A percentile compares a stretch with the other conserved stretches of the same genome.
phyloP scores from a whole-genome alignment of 2,888 invertebrate species.

The Elmis aenea region DNA sequence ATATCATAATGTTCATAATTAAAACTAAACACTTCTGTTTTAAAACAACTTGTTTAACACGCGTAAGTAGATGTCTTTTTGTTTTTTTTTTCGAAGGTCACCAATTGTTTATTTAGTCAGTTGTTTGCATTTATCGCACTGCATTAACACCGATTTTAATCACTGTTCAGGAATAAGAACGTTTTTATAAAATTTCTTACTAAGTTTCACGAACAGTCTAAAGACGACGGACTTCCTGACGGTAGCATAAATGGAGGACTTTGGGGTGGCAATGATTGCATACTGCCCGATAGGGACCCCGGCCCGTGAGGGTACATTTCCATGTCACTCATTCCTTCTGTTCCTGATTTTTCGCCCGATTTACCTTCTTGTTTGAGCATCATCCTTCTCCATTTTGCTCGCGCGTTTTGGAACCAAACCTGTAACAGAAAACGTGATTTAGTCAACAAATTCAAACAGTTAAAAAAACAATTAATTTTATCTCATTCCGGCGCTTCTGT shows the following conservation, averaged over 20 bases:
- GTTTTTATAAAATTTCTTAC: too few relatives aligned
- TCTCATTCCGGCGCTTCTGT: too few relatives aligned
- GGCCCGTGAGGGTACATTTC: conserved; percentile 54
- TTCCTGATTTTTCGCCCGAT: conserved; percentile 59
- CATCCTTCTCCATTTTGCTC: conserved; percentile 90
- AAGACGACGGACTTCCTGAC: conserved; percentile 64
- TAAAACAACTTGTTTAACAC: too few relatives aligned
- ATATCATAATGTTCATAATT: too few relatives aligned
- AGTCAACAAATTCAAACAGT: conserved; percentile 1
- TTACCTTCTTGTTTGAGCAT: conserved; percentile 76
- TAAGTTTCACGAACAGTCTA: conserved; percentile 71
- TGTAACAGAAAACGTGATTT: conserved; percentile 56
- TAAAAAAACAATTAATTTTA: neutral
- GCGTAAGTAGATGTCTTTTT: too few relatives aligned
- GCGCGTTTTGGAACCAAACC: conserved; percentile 95
- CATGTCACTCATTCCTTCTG: conserved; percentile 59
- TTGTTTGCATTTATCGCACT: too few relatives aligned
- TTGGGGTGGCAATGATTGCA: conserved; percentile 61
- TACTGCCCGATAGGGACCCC: conserved; percentile 60
- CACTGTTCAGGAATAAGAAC: too few relatives aligned
- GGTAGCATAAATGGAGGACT: conserved; percentile 68
- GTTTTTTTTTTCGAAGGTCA: too few relatives aligned
- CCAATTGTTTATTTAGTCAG: too few relatives aligned
- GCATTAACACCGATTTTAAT: too few relatives aligned
- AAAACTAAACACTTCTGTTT: too few relatives aligned